Conservation (phyloP, 2,797 vertebrate genomes). For the Macropodus opercularis region DNA sequence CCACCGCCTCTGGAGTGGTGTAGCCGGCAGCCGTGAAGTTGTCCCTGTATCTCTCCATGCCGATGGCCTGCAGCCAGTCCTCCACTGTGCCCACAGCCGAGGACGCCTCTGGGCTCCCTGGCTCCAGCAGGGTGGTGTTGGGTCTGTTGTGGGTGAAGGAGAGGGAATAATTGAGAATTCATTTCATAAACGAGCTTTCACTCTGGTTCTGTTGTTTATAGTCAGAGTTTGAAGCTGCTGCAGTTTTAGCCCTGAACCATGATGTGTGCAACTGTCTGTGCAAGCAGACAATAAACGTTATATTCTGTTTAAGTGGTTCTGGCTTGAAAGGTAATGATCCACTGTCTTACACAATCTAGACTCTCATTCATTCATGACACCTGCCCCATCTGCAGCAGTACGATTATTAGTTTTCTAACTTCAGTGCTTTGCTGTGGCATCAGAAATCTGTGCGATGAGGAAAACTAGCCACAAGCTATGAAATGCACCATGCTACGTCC, state of each 20-base stretch:
- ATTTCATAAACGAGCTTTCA: background rate
- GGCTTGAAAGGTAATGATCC: slow-evolving; percentile 29
- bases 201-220: background rate
- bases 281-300: slow-evolving; percentile 29
- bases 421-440: background rate
- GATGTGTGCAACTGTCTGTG: slow-evolving; percentile 22
- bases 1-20: slow-evolving; percentile 91
- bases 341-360: slow-evolving; percentile 3
- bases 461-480: slow-evolving; percentile 24
- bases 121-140: slow-evolving; percentile 91
- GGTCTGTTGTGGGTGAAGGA: slow-evolving; percentile 76
- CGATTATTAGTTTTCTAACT: slow-evolving; percentile 7
- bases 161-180: background rate
- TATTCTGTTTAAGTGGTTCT: slow-evolving; percentile 34
- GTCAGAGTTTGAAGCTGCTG: background rate
- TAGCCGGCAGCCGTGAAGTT: slow-evolving; percentile 96
- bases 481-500: slow-evolving; percentile 35
- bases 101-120: slow-evolving; percentile 89
- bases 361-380: slow-evolving; percentile 4
- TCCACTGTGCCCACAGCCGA: slow-evolving; percentile 88
- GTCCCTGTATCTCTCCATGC: slow-evolving; percentile 97
- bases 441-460: slow-evolving; percentile 25
- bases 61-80: slow-evolving; percentile 97
- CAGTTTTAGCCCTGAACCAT: background rate
- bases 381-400: background rate